Base-by-base conservation (phyloP, 1,140 invertebrate species). In the Dysdera silvatica region DNA sequence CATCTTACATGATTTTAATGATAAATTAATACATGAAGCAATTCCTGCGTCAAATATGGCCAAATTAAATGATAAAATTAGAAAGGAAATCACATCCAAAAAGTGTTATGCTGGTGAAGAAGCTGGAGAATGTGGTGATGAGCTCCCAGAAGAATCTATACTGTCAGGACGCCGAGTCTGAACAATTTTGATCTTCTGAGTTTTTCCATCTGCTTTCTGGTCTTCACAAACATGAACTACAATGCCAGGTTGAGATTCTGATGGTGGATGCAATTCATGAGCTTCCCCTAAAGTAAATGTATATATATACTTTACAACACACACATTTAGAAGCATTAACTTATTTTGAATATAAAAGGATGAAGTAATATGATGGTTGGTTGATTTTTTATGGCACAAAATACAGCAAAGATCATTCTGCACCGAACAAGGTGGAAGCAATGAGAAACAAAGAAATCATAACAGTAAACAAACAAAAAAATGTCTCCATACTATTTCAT, bases 221-320 rank as follows among this genome's bases (percentile, higher is more conserved):
- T 76, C 73, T 69, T 84, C 83, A 71, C 84, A 85, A 31, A 85
- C 78, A 68, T 94, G 90, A 47, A 95, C 89, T 37, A 95, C 84
- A 71, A 95, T 95, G 23, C 86, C 88, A 24, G 91, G 91, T 69
- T 93, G 89, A 62, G 86, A 86, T 31, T 86, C 85, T 57, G 84
- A 85, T 37, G 86, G 84, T 33, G 89, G 86, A 79, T 91, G 89
- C 40, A 93, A 74, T 76, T 93, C 89, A 73, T 89, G 88, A 70
- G 81, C 82, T 70, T 70, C 70, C 12, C 73, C 73, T 74, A 45
- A 43, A 67, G 66, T 58, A 62, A 37, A 10, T 10, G n/a, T 37
- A 37, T 10, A 37, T 37, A 29, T 49, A 49, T 10, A 18, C 47
- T 8, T 10, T 18, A 49, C 8, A 29, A 49, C 37, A 49, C 8